phyloP scores from a whole-genome alignment of 2,797 vertebrate genomes.

The Silurus lanzhouensis region DNA sequence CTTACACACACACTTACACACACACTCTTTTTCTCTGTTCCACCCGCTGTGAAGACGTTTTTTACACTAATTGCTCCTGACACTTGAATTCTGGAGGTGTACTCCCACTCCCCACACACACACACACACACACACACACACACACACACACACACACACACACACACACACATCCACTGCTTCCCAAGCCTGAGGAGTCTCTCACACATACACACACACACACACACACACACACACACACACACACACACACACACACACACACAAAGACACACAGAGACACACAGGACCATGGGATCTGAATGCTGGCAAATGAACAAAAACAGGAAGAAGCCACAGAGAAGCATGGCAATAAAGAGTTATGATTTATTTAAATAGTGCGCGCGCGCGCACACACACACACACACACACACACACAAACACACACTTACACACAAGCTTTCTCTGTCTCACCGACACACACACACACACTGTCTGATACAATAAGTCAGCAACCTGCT shows the following conservation, averaged over 20 bases:
- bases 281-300: not conserved
- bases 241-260: slow-evolving; percentile 18
- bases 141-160: too few species aligned
- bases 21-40: not conserved
- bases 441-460: not conserved
- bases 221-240: slow-evolving; percentile 26
- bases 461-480: slow-evolving; percentile 2
- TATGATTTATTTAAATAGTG: slow-evolving; percentile 16
- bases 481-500: not conserved
- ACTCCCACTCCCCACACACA: slow-evolving; percentile 50
- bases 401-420: not conserved
- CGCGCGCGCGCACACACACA: not conserved
- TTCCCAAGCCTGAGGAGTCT: slow-evolving; percentile 60
- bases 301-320: slow-evolving; percentile 22
- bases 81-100: slow-evolving; percentile 57
- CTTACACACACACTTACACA: not conserved
- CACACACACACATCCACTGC: slow-evolving; percentile 44
- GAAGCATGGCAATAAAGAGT: slow-evolving; percentile 17
- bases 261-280: slow-evolving; percentile 12
- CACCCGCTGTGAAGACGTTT: slow-evolving; percentile 34
- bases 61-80: slow-evolving; percentile 68
- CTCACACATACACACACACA: slow-evolving; percentile 7
- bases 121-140: not conserved
- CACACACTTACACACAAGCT: too few species aligned
- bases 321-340: slow-evolving; percentile 17